Evolutionary conservation across 2,113 vertebrate species (phyloP).

Genomic region (Gasterosteus nipponicus): DNA sequence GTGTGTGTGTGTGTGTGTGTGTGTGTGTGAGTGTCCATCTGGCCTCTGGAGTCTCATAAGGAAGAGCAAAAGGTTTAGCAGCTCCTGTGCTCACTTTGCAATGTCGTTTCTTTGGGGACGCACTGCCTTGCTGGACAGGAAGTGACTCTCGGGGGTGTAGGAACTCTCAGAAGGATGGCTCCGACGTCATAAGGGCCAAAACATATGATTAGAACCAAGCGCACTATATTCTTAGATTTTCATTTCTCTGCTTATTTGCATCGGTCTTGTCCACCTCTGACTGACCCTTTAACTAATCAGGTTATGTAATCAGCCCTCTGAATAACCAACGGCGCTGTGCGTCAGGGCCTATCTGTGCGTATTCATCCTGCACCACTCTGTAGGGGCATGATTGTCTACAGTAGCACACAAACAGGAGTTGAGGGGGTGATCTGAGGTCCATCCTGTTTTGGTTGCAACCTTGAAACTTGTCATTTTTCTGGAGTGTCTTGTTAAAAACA

Average conservation of each 20-base stretch:
- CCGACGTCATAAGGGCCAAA: conserved; percentile 51
- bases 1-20: conserved; percentile 58
- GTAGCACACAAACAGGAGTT: conserved; percentile 71
- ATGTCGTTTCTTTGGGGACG: conserved; percentile 61
- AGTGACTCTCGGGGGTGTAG: conserved; percentile 53
- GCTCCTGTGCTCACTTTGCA: conserved; percentile 56
- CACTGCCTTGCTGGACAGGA: conserved; percentile 70
- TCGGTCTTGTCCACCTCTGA: conserved; percentile 56
- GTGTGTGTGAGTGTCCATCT: conserved; percentile 59
- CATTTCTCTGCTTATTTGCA: conserved; percentile 65
- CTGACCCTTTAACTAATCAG: conserved; percentile 60
- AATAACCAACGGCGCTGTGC: conserved; percentile 28
- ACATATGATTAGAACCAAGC: conserved; percentile 30
- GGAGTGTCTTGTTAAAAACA: conserved; percentile 71
- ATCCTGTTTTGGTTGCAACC: conserved; percentile 84
- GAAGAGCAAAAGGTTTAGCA: conserved; percentile 65
- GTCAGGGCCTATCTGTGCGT: conserved; percentile 48
- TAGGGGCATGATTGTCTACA: conserved; percentile 61
- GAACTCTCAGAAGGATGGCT: conserved; percentile 68
- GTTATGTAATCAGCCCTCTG: conserved; percentile 56
- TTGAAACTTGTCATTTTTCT: conserved; percentile 78
- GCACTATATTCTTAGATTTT: conserved; percentile 37
- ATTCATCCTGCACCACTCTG: conserved; percentile 73
- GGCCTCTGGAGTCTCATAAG: conserved; percentile 72
- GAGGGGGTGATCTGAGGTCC: conserved; percentile 63